Percentiles rank a stretch among this genome's conserved stretches.
Conservation (phyloP, 2,797 vertebrate species). For the Poeciliopsis paucimaculata region DNA sequence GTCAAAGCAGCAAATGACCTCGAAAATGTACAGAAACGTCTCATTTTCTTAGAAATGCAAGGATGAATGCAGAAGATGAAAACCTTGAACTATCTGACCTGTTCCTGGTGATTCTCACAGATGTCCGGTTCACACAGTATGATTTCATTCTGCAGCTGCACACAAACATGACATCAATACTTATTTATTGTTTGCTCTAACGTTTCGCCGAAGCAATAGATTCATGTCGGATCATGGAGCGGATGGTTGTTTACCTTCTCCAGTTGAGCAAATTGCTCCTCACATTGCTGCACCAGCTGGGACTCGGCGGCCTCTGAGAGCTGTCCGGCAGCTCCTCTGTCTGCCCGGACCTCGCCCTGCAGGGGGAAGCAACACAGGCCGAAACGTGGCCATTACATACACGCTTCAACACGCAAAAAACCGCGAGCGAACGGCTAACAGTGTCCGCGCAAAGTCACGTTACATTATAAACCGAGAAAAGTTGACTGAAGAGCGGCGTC, state of each 20-base stretch:
- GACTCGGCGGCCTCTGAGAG: slow-evolving; percentile 64
- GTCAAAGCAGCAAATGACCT: background rate
- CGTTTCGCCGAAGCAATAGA: background rate
- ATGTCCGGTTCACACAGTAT: slow-evolving; percentile 68
- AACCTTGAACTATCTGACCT: slow-evolving; percentile 59
- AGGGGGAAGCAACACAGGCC: slow-evolving; percentile 9
- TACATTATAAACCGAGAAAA: background rate
- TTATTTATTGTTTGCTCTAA: background rate
- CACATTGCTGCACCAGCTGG: slow-evolving; percentile 75
- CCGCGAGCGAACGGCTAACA: background rate
- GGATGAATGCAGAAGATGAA: background rate
- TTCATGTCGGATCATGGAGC: background rate
- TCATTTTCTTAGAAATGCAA: background rate
- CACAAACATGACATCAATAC: slow-evolving; percentile 7
- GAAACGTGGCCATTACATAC: fast-evolving
- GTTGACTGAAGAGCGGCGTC: background rate
- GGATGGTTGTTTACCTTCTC: slow-evolving; percentile 61
- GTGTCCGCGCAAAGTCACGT: no score
- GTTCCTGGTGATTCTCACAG: slow-evolving; percentile 59
- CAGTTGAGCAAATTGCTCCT: slow-evolving; percentile 74
- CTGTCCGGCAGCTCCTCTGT: background rate
- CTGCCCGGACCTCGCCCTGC: slow-evolving; percentile 47
- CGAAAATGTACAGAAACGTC: background rate
- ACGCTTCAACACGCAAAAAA: background rate
- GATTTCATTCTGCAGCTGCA: slow-evolving; percentile 81